A percentile compares a stretch with the other conserved stretches of the same genome.
phyloP scores from a whole-genome alignment of 1,140 invertebrate genomes.

The Sycobia sp. region DNA sequence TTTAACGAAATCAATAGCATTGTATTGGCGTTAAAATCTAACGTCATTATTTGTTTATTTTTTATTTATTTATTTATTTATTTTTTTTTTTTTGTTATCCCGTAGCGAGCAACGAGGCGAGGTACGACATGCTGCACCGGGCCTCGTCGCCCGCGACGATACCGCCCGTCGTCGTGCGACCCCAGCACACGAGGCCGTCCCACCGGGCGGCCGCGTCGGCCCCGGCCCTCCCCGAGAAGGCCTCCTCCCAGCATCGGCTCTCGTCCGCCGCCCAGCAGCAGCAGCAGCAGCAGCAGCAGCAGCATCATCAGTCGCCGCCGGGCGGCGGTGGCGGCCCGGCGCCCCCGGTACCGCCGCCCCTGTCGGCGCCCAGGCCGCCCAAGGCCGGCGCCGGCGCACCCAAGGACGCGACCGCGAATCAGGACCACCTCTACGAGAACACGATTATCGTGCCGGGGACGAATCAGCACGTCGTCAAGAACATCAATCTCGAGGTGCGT shows the following conservation, averaged over 20 bases:
- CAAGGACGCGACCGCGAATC: slow-evolving; percentile 34
- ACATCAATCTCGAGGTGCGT: slow-evolving; percentile 51
- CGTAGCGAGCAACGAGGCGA: slow-evolving; percentile 48
- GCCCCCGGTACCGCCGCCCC: slow-evolving; percentile 51
- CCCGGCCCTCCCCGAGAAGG: slow-evolving; percentile 51
- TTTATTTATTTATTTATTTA: too few relatives aligned
- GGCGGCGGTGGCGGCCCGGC: slow-evolving; percentile 38
- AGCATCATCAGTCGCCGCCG: slow-evolving; percentile 40
- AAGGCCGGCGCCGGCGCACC: slow-evolving; percentile 44
- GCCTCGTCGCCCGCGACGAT: slow-evolving; percentile 52
- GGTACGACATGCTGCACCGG: slow-evolving; percentile 59
- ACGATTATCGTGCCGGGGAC: slow-evolving; percentile 66
- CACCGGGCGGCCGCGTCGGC: too few relatives aligned
- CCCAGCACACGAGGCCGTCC: slow-evolving; percentile 44
- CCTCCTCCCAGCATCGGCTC: slow-evolving; percentile 37
- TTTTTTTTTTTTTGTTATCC: too few relatives aligned
- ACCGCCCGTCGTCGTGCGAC: slow-evolving; percentile 44
- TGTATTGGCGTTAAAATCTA: too few relatives aligned
- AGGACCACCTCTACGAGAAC: slow-evolving; percentile 68
- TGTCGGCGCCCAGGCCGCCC: slow-evolving; percentile 52
- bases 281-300: slow-evolving; percentile 24
- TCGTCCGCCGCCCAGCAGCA: too few relatives aligned
- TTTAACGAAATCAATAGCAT: too few relatives aligned
- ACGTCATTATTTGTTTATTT: too few relatives aligned
- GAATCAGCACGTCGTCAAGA: slow-evolving; percentile 56